These are phyloP conservation scores for Pilophorus perplexus DNA, from an alignment of 2,888 invertebrate genomes.

Conservation along the genomic window DNA sequence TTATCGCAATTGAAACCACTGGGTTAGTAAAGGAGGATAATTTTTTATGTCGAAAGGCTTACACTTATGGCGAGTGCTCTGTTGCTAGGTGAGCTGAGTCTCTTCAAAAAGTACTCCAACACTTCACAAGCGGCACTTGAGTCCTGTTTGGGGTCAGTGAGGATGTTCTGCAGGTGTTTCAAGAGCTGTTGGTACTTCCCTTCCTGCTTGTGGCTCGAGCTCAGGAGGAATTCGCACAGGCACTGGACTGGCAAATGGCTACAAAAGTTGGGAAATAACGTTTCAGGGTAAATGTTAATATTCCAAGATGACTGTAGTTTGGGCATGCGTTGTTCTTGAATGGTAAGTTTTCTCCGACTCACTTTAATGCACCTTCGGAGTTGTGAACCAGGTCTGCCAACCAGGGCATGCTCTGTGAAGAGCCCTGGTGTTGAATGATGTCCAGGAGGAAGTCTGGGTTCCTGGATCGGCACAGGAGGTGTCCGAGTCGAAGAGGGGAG, in stretches of 20 bases:
- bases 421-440: conserved; percentile 82
- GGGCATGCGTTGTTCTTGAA: no score
- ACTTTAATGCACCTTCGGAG: conserved; percentile 78
- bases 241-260: conserved; percentile 95
- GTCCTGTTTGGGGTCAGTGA: conserved; percentile 59
- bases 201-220: conserved; percentile 63
- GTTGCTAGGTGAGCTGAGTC: conserved; percentile 76
- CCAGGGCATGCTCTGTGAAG: conserved; percentile 95
- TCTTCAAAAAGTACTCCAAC: conserved; percentile 81
- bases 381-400: conserved; percentile 89
- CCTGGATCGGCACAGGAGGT: conserved; percentile 81
- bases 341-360: conserved; percentile 30
- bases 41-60: conserved; percentile 46
- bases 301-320: no score
- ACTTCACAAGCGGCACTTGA: conserved; percentile 74
- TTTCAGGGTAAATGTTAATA: no score
- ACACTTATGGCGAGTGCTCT: conserved; percentile 72
- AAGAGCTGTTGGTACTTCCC: conserved; percentile 75
- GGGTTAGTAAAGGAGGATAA: conserved; percentile 3
- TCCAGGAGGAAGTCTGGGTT: conserved; percentile 89
- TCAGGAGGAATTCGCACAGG: conserved; percentile 89
- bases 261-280: conserved; percentile 49
- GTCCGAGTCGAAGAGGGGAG: conserved; percentile 76
- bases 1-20: background rate
- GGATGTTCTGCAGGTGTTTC: conserved; percentile 60